Conservation (phyloP, 2,797 vertebrate species). For the Petrocephalus sullivani region DNA sequence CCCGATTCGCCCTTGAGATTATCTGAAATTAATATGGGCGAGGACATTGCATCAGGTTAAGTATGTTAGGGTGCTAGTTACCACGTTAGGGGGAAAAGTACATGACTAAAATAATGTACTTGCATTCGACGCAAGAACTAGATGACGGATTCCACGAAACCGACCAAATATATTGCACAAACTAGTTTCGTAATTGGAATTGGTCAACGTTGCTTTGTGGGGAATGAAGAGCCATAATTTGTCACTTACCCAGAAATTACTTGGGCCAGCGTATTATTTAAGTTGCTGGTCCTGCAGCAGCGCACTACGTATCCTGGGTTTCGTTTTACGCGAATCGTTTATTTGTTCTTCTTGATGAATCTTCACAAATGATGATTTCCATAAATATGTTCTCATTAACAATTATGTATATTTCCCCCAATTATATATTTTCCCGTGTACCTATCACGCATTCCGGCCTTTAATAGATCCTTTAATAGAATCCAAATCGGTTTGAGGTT, state of each 20-base stretch:
- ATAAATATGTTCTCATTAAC: background rate
- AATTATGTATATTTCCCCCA: background rate
- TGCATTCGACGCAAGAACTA: background rate
- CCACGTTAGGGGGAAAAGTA: background rate
- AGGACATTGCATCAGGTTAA: background rate
- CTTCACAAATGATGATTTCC: background rate
- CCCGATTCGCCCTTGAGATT: background rate
- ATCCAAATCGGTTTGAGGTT: background rate
- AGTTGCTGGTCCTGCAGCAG: background rate
- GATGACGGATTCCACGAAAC: background rate
- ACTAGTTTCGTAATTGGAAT: slow-evolving; percentile 4
- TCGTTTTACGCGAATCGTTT: background rate
- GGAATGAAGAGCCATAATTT: background rate
- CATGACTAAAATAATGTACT: background rate
- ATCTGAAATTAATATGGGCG: background rate
- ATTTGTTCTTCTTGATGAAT: background rate
- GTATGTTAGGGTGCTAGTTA: background rate
- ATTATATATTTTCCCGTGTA: background rate
- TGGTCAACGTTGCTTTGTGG: background rate
- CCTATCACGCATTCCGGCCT: background rate
- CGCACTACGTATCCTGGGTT: background rate
- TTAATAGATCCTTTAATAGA: background rate
- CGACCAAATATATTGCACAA: background rate
- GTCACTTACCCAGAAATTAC: background rate
- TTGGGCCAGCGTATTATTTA: background rate